Evolutionary conservation across 2,888 invertebrate species (phyloP).

Genomic region (Erebia ligea): DNA sequence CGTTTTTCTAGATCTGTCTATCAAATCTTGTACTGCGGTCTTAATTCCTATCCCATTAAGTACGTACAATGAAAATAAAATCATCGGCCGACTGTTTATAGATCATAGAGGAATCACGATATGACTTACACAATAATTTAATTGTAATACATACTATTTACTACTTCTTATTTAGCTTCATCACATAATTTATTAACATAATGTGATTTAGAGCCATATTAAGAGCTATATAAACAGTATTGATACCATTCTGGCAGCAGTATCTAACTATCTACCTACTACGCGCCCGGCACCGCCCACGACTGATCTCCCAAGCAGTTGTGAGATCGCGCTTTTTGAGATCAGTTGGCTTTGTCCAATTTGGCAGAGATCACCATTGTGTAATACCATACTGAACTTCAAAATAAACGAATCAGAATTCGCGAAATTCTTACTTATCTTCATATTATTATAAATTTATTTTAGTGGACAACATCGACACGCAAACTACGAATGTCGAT

Average conservation of each 20-base stretch:
- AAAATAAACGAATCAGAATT: slow-evolving; percentile 26
- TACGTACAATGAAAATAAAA: too few species aligned
- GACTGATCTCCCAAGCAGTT: slow-evolving; percentile 54
- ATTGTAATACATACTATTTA: slow-evolving; percentile 13
- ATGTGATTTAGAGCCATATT: slow-evolving; percentile 30
- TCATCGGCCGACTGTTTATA: too few species aligned
- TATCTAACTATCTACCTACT: slow-evolving; percentile 30
- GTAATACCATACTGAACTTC: slow-evolving; percentile 16
- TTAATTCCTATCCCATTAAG: too few species aligned
- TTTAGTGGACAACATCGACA: background rate
- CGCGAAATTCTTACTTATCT: background rate
- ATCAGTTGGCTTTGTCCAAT: slow-evolving; percentile 53
- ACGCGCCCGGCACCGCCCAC: slow-evolving; percentile 51
- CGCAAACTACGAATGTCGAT: slow-evolving; percentile 22
- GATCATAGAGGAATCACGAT: slow-evolving; percentile 1
- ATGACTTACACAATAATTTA: slow-evolving; percentile 18
- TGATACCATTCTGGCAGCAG: slow-evolving; percentile 43
- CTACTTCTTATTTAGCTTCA: slow-evolving; percentile 17
- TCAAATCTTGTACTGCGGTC: too few species aligned
- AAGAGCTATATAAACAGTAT: slow-evolving; percentile 35
- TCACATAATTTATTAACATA: slow-evolving; percentile 26
- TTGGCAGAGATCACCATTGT: slow-evolving; percentile 33
- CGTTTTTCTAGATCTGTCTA: too few species aligned
- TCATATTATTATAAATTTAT: too few species aligned
- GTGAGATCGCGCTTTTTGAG: slow-evolving; percentile 69